A percentile compares a stretch with the other conserved stretches of the same genome.
Conservation (phyloP, 2,797 vertebrate species). For the Glyptemys insculpta region DNA sequence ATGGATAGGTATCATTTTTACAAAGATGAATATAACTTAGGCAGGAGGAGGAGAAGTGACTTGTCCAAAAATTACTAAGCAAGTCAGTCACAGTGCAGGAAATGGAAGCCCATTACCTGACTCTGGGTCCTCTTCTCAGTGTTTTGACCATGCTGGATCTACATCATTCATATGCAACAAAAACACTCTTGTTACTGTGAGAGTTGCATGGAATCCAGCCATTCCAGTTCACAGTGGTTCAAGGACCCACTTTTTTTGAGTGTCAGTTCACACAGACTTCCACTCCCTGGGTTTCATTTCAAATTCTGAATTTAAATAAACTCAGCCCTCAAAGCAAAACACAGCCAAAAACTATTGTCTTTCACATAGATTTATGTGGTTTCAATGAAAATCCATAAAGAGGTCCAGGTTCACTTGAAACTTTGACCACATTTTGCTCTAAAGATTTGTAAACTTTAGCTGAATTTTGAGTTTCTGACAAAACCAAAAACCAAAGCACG, state of each 20-base stretch:
- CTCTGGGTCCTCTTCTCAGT: background rate
- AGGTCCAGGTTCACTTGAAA: background rate
- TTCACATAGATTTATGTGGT: conserved; percentile 33
- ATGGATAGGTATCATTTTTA: conserved; percentile 5
- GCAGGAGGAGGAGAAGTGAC: background rate
- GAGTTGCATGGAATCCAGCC: background rate
- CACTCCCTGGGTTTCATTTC: background rate
- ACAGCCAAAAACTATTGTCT: accelerated
- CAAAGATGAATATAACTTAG: background rate
- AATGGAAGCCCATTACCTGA: conserved; percentile 9
- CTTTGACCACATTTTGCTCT: conserved; percentile 15
- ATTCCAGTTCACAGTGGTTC: background rate
- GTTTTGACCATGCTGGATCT: background rate
- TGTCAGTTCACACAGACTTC: background rate
- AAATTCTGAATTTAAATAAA: conserved; percentile 10
- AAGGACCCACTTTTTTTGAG: background rate
- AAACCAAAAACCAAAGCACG: conserved; percentile 4
- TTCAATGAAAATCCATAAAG: conserved; percentile 26
- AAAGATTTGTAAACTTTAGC: background rate
- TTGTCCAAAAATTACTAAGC: background rate
- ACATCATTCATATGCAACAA: accelerated
- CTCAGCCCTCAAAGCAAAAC: conserved; percentile 27
- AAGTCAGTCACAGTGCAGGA: background rate
- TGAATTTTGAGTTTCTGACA: conserved; percentile 8
- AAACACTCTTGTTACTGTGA: background rate